These are phyloP conservation scores for Deilephila elpenor DNA, from an alignment of 2,888 invertebrate species.

Conservation along the genomic window DNA sequence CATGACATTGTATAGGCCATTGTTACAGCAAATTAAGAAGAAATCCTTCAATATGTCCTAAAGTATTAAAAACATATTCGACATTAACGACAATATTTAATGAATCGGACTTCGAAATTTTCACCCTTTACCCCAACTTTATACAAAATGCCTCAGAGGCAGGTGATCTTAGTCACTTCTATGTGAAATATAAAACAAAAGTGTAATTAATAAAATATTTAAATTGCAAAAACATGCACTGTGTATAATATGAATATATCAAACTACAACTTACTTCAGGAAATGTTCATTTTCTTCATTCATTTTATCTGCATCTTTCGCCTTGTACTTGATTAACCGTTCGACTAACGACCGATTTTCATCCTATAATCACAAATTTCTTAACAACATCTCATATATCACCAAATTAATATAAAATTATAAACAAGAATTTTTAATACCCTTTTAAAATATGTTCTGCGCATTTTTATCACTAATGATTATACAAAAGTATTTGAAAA, in stretches of 20 bases:
- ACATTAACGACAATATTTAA: neutral
- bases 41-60: no score
- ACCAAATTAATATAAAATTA: neutral
- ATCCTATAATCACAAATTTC: conserved; percentile 85
- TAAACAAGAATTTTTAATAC: conserved; percentile 34
- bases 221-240: conserved; percentile 55
- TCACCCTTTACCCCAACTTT: conserved; percentile 21
- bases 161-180: conserved; percentile 30
- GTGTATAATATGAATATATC: conserved; percentile 38
- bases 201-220: conserved; percentile 44
- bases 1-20: no score
- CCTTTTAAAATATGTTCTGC: conserved; percentile 48
- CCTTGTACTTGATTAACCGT: conserved; percentile 95
- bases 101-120: neutral
- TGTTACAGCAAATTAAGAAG: no score
- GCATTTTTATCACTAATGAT: conserved; percentile 43
- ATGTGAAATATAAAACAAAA: conserved; percentile 28
- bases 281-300: conserved; percentile 98
- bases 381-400: neutral
- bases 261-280: conserved; percentile 88
- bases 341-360: conserved; percentile 94
- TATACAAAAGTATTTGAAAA: neutral
- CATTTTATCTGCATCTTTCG: conserved; percentile 97
- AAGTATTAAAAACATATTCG: no score
- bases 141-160: conserved; percentile 13